phyloP scores from a whole-genome alignment of 2,113 vertebrate species.

The Oxyruncus cristatus region DNA sequence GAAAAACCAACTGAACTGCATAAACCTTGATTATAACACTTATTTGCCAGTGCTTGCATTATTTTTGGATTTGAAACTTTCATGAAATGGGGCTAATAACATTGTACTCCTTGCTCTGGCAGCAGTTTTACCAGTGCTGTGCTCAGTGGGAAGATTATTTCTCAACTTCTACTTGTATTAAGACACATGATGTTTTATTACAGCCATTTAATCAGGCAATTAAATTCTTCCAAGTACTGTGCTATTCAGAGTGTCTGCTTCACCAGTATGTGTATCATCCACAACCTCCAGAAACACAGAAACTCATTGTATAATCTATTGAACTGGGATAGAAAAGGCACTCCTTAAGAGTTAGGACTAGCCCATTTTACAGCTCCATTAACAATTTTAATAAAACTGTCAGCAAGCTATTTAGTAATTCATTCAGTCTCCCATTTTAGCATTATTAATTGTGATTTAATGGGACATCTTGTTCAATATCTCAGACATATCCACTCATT shows the following conservation, averaged over 20 bases:
- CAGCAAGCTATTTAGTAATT: neutral
- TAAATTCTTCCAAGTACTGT: conserved; percentile 22
- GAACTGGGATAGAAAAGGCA: neutral
- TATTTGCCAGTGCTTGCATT: neutral
- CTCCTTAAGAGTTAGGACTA: neutral
- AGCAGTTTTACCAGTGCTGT: neutral
- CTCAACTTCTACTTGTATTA: conserved; percentile 8
- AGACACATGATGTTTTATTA: conserved; percentile 39
- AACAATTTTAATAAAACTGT: conserved; percentile 24
- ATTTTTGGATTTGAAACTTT: neutral
- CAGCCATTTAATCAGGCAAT: conserved; percentile 33
- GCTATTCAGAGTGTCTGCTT: conserved; percentile 22
- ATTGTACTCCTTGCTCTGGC: neutral
- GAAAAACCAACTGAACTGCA: neutral
- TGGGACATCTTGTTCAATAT: neutral
- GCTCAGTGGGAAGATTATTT: neutral
- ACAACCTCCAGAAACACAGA: neutral
- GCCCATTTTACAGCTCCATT: conserved; percentile 5
- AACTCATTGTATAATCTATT: neutral
- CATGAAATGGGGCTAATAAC: neutral
- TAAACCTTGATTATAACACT: neutral
- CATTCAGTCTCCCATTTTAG: neutral
- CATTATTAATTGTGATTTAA: conserved; percentile 44
- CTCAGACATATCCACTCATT: neutral
- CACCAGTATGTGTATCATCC: neutral